Evolutionary conservation across 2,888 invertebrate genomes (phyloP), one percentile per base, ranked within the genome.

Genomic region (Silvanus unidentatus): DNA sequence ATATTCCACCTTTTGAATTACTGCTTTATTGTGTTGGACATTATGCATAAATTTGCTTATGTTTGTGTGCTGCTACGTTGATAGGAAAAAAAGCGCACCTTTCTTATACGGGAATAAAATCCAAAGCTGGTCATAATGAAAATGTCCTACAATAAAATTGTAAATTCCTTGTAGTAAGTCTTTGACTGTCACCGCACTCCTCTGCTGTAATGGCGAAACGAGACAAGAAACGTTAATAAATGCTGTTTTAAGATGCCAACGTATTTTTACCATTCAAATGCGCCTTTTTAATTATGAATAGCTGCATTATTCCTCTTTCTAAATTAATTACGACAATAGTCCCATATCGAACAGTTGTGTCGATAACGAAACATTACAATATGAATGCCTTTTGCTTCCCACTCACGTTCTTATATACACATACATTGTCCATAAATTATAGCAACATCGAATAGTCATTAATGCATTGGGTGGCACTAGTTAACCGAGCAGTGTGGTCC

Each of bases 401-500:
- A 65, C 65, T 64, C 65, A 61, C 62, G 60, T 60, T 55, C 55
- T 52, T 54, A 55, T 57, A 55, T 55, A 59, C 59, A 9, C n/a
- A n/a, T n/a, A 22, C 22, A 22, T 22, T 22, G 51, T 58, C 60
- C 64, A 68, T 70, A 70, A 70, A 70, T 69, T 69, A 69, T 68
- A 63, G 59, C 62, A 66, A 69, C 69, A 69, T 69, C 68, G 68
- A 69, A 68, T 64, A 65, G 68, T 70, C 70, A 69, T 70, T 70
- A 70, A 69, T 65, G 65, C 60, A 57, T 63, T 64, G 68, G 67
- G 68, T 66, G 67, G 68, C 63, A 59, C 58, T 50, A 49, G 16
- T 45, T 27, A 47, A 47, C 49, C 49, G 46, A 51, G 58, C 37
- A 41, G 59, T 62, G 63, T 59, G 62, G 58, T 61, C 60, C 52